Evolutionary conservation across 1,140 invertebrate species (phyloP).

Genomic region (Fopius arisanus): DNA sequence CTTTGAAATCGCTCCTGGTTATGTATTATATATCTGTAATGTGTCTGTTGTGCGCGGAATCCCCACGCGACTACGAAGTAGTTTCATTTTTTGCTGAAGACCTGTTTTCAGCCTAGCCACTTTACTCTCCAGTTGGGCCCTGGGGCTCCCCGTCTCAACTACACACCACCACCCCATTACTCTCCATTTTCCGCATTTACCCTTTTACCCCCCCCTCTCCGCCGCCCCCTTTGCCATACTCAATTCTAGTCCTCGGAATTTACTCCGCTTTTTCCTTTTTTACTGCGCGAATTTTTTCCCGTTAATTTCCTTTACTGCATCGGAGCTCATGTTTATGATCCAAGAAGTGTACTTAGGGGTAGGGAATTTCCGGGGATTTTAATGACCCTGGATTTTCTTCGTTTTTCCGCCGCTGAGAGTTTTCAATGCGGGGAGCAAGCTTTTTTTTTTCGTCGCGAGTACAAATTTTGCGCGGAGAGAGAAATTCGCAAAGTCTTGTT

Average conservation of each 20-base stretch:
- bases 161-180: neutral
- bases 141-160: neutral
- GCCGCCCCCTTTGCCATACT: neutral
- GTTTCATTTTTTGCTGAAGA: neutral
- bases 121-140: neutral
- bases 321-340: too few species aligned
- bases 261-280: neutral
- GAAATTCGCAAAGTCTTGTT: too few species aligned
- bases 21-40: conserved; percentile 14
- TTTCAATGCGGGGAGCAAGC: too few species aligned
- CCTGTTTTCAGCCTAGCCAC: neutral
- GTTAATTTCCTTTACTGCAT: neutral
- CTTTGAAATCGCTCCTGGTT: conserved; percentile 10
- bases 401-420: too few species aligned
- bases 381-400: neutral
- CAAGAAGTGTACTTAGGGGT: neutral
- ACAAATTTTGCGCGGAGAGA: too few species aligned
- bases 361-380: neutral
- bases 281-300: neutral
- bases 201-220: neutral
- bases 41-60: neutral
- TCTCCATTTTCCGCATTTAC: neutral
- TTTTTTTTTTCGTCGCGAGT: too few species aligned
- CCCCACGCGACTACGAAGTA: neutral
- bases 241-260: neutral